phyloP scores from a whole-genome alignment of 2,888 invertebrate species.

The Polietes domitor region DNA sequence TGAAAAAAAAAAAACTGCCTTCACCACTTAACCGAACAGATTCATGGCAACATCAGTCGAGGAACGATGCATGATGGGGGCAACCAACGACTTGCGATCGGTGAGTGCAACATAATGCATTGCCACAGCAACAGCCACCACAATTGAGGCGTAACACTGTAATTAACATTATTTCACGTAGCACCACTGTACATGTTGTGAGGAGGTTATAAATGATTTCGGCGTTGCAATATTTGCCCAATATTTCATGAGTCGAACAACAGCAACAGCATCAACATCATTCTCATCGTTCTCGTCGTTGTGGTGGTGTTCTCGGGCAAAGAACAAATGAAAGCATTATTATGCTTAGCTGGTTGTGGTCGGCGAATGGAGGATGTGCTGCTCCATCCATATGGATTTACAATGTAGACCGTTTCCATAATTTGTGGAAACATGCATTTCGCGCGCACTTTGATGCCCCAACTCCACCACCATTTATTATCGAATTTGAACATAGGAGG shows the following conservation, averaged over 20 bases:
- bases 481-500: not conserved
- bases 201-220: conserved; percentile 36
- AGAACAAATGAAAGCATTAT: conserved; percentile 13
- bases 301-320: not conserved
- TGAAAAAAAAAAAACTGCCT: conserved; percentile 32
- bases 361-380: not conserved
- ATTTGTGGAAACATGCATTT: not conserved
- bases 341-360: conserved; percentile 24
- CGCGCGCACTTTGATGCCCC: not conserved
- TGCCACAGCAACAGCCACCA: not conserved
- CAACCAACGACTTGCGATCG: not conserved
- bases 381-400: not conserved
- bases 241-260: conserved; percentile 34
- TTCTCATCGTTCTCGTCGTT: not conserved
- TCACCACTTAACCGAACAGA: conserved; percentile 28
- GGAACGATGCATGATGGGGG: conserved; percentile 3
- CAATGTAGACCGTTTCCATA: not conserved
- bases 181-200: not conserved
- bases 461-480: conserved; percentile 1
- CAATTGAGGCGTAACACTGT: conserved; percentile 56
- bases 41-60: conserved; percentile 20
- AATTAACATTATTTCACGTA: conserved; percentile 66
- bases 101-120: not conserved
- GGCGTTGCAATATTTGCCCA: conserved; percentile 35
- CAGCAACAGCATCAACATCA: not conserved